Evolutionary conservation across 2,113 vertebrate species (phyloP), one percentile per base, ranked within the genome.

Genomic region (Chrysochloris asiatica): DNA sequence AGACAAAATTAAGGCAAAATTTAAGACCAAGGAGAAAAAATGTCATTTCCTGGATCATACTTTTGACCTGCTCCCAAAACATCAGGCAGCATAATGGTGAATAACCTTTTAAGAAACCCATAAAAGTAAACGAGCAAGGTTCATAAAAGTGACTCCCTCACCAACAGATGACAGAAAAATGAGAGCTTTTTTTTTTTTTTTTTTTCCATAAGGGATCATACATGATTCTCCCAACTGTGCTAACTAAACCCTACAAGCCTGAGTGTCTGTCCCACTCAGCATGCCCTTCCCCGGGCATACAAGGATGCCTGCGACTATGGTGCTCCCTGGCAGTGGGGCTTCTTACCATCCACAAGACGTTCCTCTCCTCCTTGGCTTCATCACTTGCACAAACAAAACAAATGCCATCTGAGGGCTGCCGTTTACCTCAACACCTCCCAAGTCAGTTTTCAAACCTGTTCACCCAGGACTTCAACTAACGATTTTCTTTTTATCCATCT

Each of bases 371-470:
- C 41, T 43, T 56, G 69, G 81, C 83, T 91, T 89, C 78, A 54
- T 88, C 90, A 50, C 56, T 93, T 69, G 41, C 89, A 83, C 59
- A 89, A 84, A 87, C 77, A 75, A 45, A 92, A 95, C 81, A 76
- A 84, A 85, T 2, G 75, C 79, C 91, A 88, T 8, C 52, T 92
- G 89, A 79, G 41, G 69, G 65, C 61, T 28, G 83, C 52, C 6
- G 2, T 47, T 72, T 52, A 94, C 88, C 79, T 89, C 41, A 13
- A 38, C 47, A 67, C 65, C 36, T 86, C 63, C 86, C 86, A 63
- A 86, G 83, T 56, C 83, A 45, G 10, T 28, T 38, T 93, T 72
- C 85, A 73, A 56, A 90, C 26, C 79, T 72, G 80, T 52, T 38
- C 1, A 45, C 54, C 48, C 90, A 90, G 90, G 90, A 89, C 75